Percentiles rank a stretch among this genome's conserved stretches.
These are phyloP conservation scores for Elysia chlorotica DNA, from an alignment of 1,140 invertebrate genomes.

Conservation along the genomic window DNA sequence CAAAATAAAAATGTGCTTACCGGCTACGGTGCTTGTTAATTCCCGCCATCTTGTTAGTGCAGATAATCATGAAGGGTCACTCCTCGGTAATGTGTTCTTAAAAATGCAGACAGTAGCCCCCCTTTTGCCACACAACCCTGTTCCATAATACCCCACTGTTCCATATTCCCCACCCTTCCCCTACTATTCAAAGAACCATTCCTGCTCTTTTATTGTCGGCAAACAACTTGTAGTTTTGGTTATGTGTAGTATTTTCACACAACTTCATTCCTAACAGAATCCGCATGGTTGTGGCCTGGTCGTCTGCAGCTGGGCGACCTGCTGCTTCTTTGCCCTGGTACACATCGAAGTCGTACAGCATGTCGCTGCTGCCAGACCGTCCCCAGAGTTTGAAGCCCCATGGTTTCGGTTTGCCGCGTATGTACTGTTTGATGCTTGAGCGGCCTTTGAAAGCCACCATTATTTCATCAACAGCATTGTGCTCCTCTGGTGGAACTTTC, in stretches of 20 bases:
- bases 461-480: slow-evolving; percentile 28
- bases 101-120: too few relatives aligned
- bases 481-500: slow-evolving; percentile 17
- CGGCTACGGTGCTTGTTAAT: too few relatives aligned
- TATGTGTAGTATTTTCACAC: slow-evolving; percentile 2
- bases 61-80: too few relatives aligned
- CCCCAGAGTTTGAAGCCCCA: slow-evolving; percentile 43
- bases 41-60: too few relatives aligned
- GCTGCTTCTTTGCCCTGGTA: slow-evolving; percentile 10
- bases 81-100: too few relatives aligned
- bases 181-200: too few relatives aligned
- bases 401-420: slow-evolving; percentile 32
- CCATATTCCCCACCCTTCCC: too few relatives aligned
- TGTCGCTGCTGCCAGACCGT: slow-evolving; percentile 32
- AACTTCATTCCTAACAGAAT: slow-evolving; percentile 16
- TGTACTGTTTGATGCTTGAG: slow-evolving; percentile 35
- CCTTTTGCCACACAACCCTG: too few relatives aligned
- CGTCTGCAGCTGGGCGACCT: neutral
- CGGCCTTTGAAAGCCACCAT: slow-evolving; percentile 47
- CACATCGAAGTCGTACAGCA: slow-evolving; percentile 33
- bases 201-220: too few relatives aligned
- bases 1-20: too few relatives aligned
- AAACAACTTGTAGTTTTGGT: neutral
- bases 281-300: neutral
- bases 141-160: too few relatives aligned